Conservation (phyloP, 1,140 invertebrate species). For the Gonatopus flavifemur region DNA sequence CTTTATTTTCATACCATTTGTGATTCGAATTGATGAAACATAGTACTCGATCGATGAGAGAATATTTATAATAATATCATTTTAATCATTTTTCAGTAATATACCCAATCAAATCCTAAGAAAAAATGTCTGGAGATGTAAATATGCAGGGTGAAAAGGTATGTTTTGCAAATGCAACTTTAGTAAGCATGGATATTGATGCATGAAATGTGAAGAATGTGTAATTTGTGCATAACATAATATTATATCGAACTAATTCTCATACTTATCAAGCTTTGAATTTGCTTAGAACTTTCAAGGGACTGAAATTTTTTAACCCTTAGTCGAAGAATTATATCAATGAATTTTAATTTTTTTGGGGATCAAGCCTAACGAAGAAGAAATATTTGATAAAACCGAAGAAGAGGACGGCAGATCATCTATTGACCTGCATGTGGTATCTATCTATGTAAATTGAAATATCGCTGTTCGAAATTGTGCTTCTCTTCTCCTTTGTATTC, state of each 20-base stretch:
- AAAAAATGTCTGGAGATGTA: constrained; percentile 47
- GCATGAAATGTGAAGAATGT: constrained; percentile 17
- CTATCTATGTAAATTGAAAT: constrained; percentile 38
- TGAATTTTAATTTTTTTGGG: constrained; percentile 37
- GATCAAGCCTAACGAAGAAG: constrained; percentile 40
- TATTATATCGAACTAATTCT: constrained; percentile 13
- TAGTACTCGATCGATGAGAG: no score
- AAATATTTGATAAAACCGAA: constrained; percentile 37
- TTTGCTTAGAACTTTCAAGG: constrained; percentile 22
- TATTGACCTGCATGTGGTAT: constrained; percentile 49
- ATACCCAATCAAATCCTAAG: constrained; percentile 9
- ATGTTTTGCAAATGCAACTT: constrained; percentile 15
- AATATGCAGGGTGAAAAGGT: constrained; percentile 51
- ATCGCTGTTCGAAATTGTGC: constrained; percentile 20
- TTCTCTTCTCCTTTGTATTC: no score
- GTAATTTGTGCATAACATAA: constrained; percentile 14
- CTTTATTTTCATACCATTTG: no score
- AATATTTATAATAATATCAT: no score
- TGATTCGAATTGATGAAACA: no score
- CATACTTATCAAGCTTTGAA: constrained; percentile 18
- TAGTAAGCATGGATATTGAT: constrained; percentile 20
- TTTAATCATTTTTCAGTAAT: constrained; percentile 1
- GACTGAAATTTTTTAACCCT: constrained; percentile 19
- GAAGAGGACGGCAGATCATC: constrained; percentile 44
- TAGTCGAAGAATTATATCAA: constrained; percentile 22